Conservation (phyloP, 2,888 invertebrate genomes). For the Lydus trimaculatus region DNA sequence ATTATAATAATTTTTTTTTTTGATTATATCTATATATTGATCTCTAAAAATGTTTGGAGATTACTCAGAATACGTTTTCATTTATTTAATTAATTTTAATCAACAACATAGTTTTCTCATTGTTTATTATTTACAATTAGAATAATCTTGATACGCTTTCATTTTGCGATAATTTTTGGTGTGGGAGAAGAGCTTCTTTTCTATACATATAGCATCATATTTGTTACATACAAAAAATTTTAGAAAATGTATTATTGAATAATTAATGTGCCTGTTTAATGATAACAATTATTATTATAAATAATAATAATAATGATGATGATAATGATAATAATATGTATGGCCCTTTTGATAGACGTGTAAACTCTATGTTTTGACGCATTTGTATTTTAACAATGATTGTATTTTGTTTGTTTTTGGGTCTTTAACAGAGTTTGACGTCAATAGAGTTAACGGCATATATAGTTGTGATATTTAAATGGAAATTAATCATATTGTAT, state of each 20-base stretch:
- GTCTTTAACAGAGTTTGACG: conserved; percentile 48
- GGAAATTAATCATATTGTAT: conserved; percentile 48
- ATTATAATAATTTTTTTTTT: not conserved
- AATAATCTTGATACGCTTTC: no score
- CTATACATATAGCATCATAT: not conserved
- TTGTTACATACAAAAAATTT: conserved; percentile 17
- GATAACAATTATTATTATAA: not conserved
- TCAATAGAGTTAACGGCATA: conserved; percentile 53
- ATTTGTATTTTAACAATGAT: conserved; percentile 34
- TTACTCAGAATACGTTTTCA: not conserved
- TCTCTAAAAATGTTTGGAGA: not conserved
- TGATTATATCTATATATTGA: not conserved
- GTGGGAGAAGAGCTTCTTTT: conserved; percentile 20
- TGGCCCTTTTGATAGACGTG: conserved; percentile 46
- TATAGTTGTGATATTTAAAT: conserved; percentile 55
- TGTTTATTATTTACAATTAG: no score
- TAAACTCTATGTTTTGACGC: conserved; percentile 52
- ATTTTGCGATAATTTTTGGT: conserved; percentile 28
- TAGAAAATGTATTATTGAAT: conserved; percentile 25
- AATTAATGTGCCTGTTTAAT: conserved; percentile 53
- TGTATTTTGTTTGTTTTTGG: conserved; percentile 46
- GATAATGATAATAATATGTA: conserved; percentile 37
- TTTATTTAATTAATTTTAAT: not conserved
- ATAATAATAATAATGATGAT: conserved; percentile 1
- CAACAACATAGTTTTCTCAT: no score